Evolutionary conservation across 2,888 invertebrate genomes (phyloP), one percentile per base, ranked within the genome.

Genomic region (Lasioglossum lativentre): DNA sequence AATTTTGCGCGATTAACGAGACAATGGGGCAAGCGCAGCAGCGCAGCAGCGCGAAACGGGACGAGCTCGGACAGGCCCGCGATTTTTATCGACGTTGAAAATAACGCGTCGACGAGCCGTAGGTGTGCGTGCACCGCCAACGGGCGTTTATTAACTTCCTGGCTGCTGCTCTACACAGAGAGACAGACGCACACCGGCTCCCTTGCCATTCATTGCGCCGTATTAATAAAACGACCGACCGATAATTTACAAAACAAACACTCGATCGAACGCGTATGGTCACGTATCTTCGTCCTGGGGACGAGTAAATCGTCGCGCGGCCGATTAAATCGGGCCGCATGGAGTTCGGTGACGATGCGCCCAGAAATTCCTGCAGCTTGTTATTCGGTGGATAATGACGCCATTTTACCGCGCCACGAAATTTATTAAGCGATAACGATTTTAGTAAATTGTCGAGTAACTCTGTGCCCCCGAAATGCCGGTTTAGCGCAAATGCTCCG

Each of bases 201-300:
- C 68, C 73, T 74, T 68, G 80, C 56, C 73, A 34, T 82, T 82
- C 80, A 56, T 42, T 38, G 38, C 47, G 47, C 38, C 68, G 63
- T 59, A 73, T 81, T 83, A 82, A 77, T 83, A 74, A 82, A 77
- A 76, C 56, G 74, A 27, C n/a, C n/a, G 38, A 10, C 27, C 56
- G 34, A 66, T 75, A 74, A 77, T 82, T 77, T 74, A 70, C 63
- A 71, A 59, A 82, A 84, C 74, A 75, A 82, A 82, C 77, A 71
- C 27, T 23, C 74, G 59, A 68, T 73, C 72, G 80, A 70, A 14
- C 72, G 52, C 30, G 59, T 16, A 66, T 23, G 38, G 2, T 8
- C 42, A n/a, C 68, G 40, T 52, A 52, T 63, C 27, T 47, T 30
- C 42, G 80, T 27, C 23, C 56, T 16, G 63, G 63, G 63, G 30